A percentile compares a stretch with the other conserved stretches of the same genome.
Conservation (phyloP, 2,797 vertebrate genomes). For the Arrhamphus sclerolepis region DNA sequence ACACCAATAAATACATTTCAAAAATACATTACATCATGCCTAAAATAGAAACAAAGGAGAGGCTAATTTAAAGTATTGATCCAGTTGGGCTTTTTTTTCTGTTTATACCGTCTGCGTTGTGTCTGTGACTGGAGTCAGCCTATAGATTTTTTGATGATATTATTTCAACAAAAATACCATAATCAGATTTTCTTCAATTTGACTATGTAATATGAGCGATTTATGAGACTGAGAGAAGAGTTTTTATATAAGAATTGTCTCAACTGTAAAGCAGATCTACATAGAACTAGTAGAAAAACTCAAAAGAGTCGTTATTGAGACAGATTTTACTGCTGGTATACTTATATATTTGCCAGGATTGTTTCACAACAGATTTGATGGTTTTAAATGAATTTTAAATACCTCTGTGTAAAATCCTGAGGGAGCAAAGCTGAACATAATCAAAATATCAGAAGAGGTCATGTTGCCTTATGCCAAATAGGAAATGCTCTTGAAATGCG, state of each 20-base stretch:
- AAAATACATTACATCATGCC: slow-evolving; percentile 31
- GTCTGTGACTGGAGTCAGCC: slow-evolving; percentile 54
- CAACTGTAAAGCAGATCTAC: slow-evolving; percentile 22
- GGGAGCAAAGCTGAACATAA: too few relatives aligned
- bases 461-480: too few relatives aligned
- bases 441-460: too few relatives aligned
- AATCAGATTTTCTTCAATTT: slow-evolving; percentile 56
- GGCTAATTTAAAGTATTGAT: slow-evolving; percentile 34
- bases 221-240: slow-evolving; percentile 29
- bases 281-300: slow-evolving; percentile 9
- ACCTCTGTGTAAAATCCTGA: not conserved
- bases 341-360: too few relatives aligned
- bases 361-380: too few relatives aligned
- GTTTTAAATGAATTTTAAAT: not conserved
- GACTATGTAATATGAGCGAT: slow-evolving; percentile 60
- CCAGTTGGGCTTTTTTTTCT: slow-evolving; percentile 23
- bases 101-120: slow-evolving; percentile 51
- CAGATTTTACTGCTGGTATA: not conserved
- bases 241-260: slow-evolving; percentile 29
- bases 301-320: slow-evolving; percentile 12
- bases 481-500: too few relatives aligned
- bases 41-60: slow-evolving; percentile 22
- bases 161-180: slow-evolving; percentile 50
- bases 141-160: slow-evolving; percentile 68
- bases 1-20: slow-evolving; percentile 41